Base-by-base conservation (phyloP, 2,113 vertebrate species). In the Oxyura jamaicensis region DNA sequence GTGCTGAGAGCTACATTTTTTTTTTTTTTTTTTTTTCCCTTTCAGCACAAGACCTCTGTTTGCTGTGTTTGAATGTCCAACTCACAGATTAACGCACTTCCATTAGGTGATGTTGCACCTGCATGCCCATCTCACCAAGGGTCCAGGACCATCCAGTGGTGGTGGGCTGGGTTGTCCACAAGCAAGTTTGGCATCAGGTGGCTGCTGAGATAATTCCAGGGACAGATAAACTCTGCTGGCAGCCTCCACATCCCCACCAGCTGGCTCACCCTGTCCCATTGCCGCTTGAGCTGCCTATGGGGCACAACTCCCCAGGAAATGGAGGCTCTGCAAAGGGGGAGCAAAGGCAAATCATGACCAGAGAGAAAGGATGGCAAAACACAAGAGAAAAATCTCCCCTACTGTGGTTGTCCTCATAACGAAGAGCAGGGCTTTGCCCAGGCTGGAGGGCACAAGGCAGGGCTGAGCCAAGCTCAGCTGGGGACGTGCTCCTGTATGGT, bases 71-170 rank as follows among this genome's bases (percentile, higher is more conserved):
- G 12, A 63, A 31, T 18, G 29, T 69, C 33, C 55, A 78, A 55
- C 79, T 88, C 63, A 29, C 16, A 66, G 29, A 71, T 23, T 8
- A 56, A 11, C 46, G 33, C 11, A 36, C 19, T 72, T 29, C 69
- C 0, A 0, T 11, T 33, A 63, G 52, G 39, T 71, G 50, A n/a
- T 12, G 63, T 29, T 69, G 46, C 63, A 56, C 11, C 28, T 39
- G 21, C 31, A 50, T 2, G 0, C 18, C 29, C 28, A 14, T 28
- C 60, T 65, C 41, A 22, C 2, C 0, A 0, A 48, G 17, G 0
- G 5, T 6, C 48, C 2, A 1, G 28, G 28, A 16, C 8, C 1
- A 2, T 10, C 53, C 44, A 17, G 81, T 0, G 1, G 31, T 3
- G 4, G 4, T 20, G 69, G 33, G 22, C 21, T 0, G 0, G 41